Percentiles rank a stretch among this genome's conserved stretches.
phyloP scores from a whole-genome alignment of 2,797 vertebrate species.

The Vipera ursinii region DNA sequence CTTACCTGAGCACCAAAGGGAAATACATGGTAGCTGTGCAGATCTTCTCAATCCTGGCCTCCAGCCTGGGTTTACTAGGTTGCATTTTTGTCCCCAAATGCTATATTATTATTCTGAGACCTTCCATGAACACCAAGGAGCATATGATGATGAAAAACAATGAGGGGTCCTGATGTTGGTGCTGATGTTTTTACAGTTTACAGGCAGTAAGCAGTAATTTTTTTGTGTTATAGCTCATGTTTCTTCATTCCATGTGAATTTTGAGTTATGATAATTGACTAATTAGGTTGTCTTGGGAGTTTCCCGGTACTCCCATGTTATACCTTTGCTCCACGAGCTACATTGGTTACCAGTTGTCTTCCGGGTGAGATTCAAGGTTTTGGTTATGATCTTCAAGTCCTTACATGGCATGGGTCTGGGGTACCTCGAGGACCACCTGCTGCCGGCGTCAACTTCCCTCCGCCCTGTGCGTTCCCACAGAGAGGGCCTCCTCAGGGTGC shows the following conservation, averaged over 20 bases:
- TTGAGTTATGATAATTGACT: not conserved
- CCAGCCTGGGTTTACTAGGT: not conserved
- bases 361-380: no score
- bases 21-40: not conserved
- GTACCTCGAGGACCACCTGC: no score
- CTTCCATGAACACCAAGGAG: not conserved
- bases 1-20: not conserved
- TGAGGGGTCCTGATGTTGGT: not conserved
- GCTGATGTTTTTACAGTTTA: not conserved
- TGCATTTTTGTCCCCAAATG: not conserved
- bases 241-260: not conserved
- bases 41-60: not conserved
- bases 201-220: not conserved
- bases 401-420: no score
- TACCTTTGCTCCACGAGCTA: no score
- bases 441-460: no score
- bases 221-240: not conserved
- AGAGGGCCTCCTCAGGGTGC: no score
- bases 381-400: no score
- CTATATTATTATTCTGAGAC: not conserved
- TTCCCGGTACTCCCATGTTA: no score
- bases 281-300: not conserved
- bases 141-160: not conserved
- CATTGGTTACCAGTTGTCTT: no score
- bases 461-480: no score